Evolutionary conservation across 1,140 invertebrate genomes (phyloP).

Genomic region (Magallana angulata): DNA sequence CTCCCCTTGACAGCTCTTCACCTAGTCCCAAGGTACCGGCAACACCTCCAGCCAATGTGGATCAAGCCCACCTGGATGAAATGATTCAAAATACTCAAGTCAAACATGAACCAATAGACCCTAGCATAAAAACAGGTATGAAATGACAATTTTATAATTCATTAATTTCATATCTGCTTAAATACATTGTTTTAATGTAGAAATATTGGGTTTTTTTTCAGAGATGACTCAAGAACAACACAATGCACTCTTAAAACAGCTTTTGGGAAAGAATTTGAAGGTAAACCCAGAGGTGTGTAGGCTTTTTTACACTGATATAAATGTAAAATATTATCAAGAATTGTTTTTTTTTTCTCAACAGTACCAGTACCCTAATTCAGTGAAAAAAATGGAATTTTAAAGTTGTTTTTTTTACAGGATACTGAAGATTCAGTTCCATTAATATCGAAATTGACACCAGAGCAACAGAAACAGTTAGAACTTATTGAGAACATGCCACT

Average conservation of each 20-base stretch:
- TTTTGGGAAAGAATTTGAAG: conserved; percentile 70
- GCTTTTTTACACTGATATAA: neutral
- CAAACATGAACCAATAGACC: conserved; percentile 7
- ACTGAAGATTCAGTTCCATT: conserved; percentile 73
- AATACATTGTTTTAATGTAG: neutral
- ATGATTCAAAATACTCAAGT: conserved; percentile 16
- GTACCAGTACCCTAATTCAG: too few species aligned
- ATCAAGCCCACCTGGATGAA: conserved; percentile 22
- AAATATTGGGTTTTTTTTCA: neutral
- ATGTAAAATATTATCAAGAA: neutral
- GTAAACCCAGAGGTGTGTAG: conserved; percentile 16
- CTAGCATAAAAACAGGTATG: conserved; percentile 23
- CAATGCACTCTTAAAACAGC: conserved; percentile 76
- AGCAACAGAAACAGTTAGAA: conserved; percentile 79
- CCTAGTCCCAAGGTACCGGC: conserved; percentile 49
- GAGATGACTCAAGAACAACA: conserved; percentile 61
- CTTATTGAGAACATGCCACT: conserved; percentile 79
- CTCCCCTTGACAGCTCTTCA: conserved; percentile 44
- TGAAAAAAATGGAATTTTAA: too few species aligned
- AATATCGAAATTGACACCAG: conserved; percentile 72
- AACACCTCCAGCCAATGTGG: conserved; percentile 49
- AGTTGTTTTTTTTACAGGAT: conserved; percentile 67
- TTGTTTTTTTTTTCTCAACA: neutral
- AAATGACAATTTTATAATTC: neutral
- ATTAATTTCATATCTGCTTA: neutral